Conservation (phyloP, 2,797 vertebrate species). For the Hylomyscus alleni region DNA sequence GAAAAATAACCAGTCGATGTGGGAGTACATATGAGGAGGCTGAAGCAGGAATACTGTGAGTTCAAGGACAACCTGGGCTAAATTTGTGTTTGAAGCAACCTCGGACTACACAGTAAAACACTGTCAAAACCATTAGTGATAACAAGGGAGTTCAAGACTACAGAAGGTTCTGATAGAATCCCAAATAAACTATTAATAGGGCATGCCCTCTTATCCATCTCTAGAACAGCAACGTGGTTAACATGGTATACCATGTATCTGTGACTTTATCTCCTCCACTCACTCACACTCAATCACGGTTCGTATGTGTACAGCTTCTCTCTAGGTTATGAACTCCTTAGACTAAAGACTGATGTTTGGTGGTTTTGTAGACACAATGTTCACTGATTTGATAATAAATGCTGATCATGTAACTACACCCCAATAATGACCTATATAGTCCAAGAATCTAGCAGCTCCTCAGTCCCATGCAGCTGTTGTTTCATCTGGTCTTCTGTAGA, state of each 20-base stretch:
- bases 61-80: neutral
- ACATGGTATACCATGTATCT: fast-evolving
- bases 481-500: neutral
- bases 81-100: neutral
- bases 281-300: neutral
- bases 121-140: neutral
- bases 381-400: neutral
- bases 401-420: neutral
- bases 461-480: neutral
- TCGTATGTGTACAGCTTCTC: neutral
- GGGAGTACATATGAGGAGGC: neutral
- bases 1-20: neutral
- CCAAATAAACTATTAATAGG: neutral
- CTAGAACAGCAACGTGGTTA: neutral
- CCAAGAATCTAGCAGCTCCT: neutral
- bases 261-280: neutral
- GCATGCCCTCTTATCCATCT: neutral
- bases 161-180: neutral
- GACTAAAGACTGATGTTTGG: neutral
- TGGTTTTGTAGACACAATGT: neutral
- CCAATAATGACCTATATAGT: neutral
- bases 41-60: neutral
- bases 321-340: neutral
- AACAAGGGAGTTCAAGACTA: conserved; percentile 1
- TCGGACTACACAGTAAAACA: neutral